These are phyloP conservation scores for Drosophila austrosaltans DNA, from an alignment of 2,888 invertebrate genomes.

Conservation along the genomic window DNA sequence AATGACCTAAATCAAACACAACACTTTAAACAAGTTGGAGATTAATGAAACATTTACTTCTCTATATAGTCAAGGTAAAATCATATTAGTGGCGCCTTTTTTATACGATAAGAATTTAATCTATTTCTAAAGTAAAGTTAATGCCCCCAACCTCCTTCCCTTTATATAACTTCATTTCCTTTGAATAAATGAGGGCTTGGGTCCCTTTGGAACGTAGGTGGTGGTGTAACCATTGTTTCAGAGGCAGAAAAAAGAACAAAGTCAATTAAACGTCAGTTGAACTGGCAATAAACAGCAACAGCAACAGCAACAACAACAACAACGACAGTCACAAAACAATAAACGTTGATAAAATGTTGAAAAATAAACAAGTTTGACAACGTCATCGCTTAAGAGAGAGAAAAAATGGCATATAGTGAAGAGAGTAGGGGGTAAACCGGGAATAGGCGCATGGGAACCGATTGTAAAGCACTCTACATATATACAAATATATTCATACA, in stretches of 20 bases:
- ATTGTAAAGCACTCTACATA: slow-evolving; percentile 13
- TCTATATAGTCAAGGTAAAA: not conserved
- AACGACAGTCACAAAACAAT: slow-evolving; percentile 70
- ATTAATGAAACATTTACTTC: not conserved
- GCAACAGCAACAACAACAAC: not conserved
- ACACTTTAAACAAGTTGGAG: not conserved
- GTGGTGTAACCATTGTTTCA: slow-evolving; percentile 5
- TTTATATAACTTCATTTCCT: not conserved
- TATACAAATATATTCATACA: slow-evolving; percentile 11
- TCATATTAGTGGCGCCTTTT: not conserved
- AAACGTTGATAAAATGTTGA: slow-evolving; percentile 71
- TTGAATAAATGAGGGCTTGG: not conserved
- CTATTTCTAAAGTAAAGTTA: not conserved
- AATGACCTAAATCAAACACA: slow-evolving; percentile 5
- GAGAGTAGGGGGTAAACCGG: not conserved
- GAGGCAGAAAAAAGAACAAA: slow-evolving; percentile 49
- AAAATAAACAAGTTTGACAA: slow-evolving; percentile 68
- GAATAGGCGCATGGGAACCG: not conserved
- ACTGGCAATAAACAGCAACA: slow-evolving; percentile 55
- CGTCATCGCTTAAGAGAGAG: slow-evolving; percentile 62
- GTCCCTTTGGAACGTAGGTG: not conserved
- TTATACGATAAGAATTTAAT: not conserved
- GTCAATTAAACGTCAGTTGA: slow-evolving; percentile 78
- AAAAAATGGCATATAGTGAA: no score
- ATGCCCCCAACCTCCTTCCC: not conserved